Conservation (phyloP, 1,140 invertebrate species). For the Musca vetustissima region DNA sequence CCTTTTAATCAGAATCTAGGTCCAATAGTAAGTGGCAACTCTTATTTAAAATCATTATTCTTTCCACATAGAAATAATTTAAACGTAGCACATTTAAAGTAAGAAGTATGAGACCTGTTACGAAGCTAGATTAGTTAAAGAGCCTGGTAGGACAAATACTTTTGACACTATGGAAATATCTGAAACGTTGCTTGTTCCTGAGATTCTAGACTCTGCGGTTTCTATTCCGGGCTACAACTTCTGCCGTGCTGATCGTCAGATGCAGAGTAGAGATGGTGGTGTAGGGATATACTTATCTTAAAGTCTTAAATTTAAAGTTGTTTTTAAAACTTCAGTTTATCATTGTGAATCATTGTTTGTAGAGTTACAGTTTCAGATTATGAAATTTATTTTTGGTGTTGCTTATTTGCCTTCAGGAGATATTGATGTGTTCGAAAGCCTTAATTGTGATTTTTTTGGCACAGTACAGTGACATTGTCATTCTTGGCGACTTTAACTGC, state of each 20-base stretch:
- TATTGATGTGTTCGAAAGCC: not conserved
- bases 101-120: too few relatives aligned
- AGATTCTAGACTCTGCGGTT: not conserved
- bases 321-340: not conserved
- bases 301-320: not conserved
- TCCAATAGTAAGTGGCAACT: too few relatives aligned
- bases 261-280: not conserved
- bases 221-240: not conserved
- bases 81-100: too few relatives aligned
- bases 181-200: not conserved
- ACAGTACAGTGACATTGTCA: too few relatives aligned
- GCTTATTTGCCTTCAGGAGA: not conserved
- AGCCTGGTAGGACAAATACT: not conserved
- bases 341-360: not conserved
- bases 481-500: too few relatives aligned
- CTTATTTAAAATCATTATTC: too few relatives aligned
- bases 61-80: too few relatives aligned
- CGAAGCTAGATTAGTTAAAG: too few relatives aligned
- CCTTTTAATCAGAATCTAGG: too few relatives aligned
- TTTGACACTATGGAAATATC: not conserved
- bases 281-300: not conserved
- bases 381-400: not conserved
- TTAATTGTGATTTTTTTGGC: not conserved
- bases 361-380: not conserved
- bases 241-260: not conserved